Evolutionary conservation across 1,140 invertebrate species (phyloP).

Genomic region (Phymorhynchus buccinoides): DNA sequence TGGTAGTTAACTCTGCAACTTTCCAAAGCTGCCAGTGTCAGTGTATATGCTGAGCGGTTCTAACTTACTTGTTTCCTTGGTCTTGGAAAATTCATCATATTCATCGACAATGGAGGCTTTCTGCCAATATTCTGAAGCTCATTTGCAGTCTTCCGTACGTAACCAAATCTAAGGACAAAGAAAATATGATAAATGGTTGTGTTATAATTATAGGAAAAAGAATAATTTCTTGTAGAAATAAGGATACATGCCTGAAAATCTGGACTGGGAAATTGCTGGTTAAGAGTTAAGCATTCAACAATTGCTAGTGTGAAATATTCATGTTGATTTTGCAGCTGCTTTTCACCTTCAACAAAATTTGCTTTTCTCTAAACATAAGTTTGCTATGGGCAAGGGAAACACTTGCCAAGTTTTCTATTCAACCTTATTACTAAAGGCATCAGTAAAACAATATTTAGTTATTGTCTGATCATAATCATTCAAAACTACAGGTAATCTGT

Average conservation of each 20-base stretch:
- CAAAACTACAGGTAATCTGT: too few species aligned
- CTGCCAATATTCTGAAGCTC: slow-evolving; percentile 31
- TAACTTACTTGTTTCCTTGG: slow-evolving; percentile 12
- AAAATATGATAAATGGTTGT: not conserved
- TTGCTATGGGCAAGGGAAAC: not conserved
- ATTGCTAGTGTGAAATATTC: not conserved
- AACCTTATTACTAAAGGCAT: too few species aligned
- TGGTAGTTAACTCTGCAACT: too few species aligned
- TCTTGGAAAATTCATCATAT: slow-evolving; percentile 35
- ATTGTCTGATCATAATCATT: too few species aligned
- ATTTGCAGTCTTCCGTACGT: slow-evolving; percentile 31
- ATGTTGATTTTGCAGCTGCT: too few species aligned
- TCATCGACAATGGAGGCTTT: slow-evolving; percentile 24
- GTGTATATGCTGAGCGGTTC: too few species aligned
- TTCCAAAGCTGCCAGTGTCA: too few species aligned
- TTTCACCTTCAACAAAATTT: too few species aligned
- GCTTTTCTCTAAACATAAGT: too few species aligned
- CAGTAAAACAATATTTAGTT: too few species aligned
- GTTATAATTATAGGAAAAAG: not conserved
- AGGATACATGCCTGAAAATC: not conserved
- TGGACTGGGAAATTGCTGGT: not conserved
- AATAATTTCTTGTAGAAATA: too few species aligned
- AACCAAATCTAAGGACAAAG: slow-evolving; percentile 19
- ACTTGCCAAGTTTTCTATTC: not conserved
- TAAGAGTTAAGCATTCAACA: not conserved